Base-by-base conservation (phyloP, 2,888 invertebrate genomes). In the Miltochrista miniata region DNA sequence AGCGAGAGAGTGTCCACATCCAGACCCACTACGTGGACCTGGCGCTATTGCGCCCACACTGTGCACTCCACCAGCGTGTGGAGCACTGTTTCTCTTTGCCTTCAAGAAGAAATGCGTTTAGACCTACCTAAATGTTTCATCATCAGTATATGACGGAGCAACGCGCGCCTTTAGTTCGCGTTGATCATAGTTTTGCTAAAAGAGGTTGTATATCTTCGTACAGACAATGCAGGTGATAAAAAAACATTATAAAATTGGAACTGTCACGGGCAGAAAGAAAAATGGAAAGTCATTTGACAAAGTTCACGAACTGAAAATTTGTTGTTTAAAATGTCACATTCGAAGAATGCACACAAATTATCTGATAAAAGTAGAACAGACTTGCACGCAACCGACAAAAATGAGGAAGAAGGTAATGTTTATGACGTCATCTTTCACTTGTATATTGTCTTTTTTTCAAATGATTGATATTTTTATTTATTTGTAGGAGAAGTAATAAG, bases 321-420 rank as follows among this genome's bases (percentile, higher is more conserved):
- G 85, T 85, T 90, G 90, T 83, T 70, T 83, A 89, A 84, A 86
- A 91, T 91, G 91, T 90, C 90, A 87, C 64, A 85, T 70, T 82
- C 84, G 80, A 90, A 82, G 85, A 88, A 87, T 84, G 76, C 74
- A 75, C 74, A 82, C 66, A 89, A 86, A 87, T 77, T 83, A 79
- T 68, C 83, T 56, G 83, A 87, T 74, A 87, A 83, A 84, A 81
- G 65, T 72, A 81, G 70, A 72, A 73, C 72, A 76, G 81, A 86
- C 56, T 58, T 74, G 57, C 76, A 78, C 50, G 61, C 62, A 58
- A 73, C 68, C 59, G 67, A 73, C 49, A 81, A 64, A 69, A 68
- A 79, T 68, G 85, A 79, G 45, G 75, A 76, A 45, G 81, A 81
- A 84, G 87, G 89, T 88, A 85, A 59, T 59, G n/a, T 14, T 37